phyloP scores from a whole-genome alignment of 1,140 invertebrate genomes.

The Atta cephalotes region DNA sequence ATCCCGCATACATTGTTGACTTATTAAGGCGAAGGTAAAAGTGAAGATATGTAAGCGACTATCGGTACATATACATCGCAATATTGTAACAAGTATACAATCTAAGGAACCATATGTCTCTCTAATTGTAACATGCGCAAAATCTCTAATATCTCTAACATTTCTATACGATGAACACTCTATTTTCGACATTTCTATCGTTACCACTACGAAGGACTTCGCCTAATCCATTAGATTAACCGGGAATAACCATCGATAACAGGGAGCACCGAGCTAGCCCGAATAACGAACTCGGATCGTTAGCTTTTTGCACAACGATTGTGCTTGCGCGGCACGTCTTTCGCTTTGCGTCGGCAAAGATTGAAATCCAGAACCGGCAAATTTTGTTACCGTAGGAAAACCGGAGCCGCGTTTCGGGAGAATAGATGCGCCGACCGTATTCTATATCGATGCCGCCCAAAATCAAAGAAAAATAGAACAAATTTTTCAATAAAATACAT shows the following conservation, averaged over 20 bases:
- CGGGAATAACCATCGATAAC: constrained; percentile 47
- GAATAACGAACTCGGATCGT: constrained; percentile 59
- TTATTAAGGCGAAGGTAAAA: constrained; percentile 5
- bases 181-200: constrained; percentile 30
- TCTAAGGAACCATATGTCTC: constrained; percentile 69
- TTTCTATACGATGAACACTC: constrained; percentile 9
- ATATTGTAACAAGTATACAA: constrained; percentile 56
- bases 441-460: constrained; percentile 11
- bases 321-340: constrained; percentile 69
- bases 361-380: constrained; percentile 47
- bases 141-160: constrained; percentile 38
- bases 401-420: constrained; percentile 23
- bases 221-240: constrained; percentile 61
- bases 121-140: constrained; percentile 62
- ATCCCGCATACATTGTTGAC: neutral
- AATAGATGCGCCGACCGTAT: constrained; percentile 25
- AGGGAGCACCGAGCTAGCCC: constrained; percentile 14
- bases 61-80: constrained; percentile 65
- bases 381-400: constrained; percentile 59
- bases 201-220: constrained; percentile 18
- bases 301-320: constrained; percentile 57
- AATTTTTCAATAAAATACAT: constrained; percentile 24
- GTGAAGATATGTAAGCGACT: constrained; percentile 36
- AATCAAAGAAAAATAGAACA: constrained; percentile 32
- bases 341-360: constrained; percentile 45